phyloP scores from a whole-genome alignment of 2,888 invertebrate species.

The Morpho deidamia region DNA sequence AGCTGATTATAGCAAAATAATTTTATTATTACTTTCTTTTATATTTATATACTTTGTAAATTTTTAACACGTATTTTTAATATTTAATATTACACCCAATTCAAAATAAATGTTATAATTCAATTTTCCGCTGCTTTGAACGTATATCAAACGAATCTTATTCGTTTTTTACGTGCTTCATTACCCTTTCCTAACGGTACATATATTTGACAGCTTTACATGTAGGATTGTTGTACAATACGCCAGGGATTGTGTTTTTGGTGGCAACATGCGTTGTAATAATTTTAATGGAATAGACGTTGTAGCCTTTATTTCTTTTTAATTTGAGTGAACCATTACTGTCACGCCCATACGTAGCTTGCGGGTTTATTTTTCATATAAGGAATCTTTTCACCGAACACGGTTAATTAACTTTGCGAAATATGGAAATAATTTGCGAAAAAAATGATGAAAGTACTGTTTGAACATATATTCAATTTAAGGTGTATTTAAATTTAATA shows the following conservation, averaged over 20 bases:
- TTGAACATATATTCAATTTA: too few relatives aligned
- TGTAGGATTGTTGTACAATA: constrained; percentile 17
- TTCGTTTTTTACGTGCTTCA: neutral
- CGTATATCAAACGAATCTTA: too few relatives aligned
- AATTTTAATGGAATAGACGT: constrained; percentile 22
- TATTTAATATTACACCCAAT: too few relatives aligned
- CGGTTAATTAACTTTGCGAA: constrained; percentile 5
- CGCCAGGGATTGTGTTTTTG: constrained; percentile 16
- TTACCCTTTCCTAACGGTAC: neutral
- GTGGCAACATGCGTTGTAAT: constrained; percentile 21
- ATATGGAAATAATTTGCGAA: neutral
- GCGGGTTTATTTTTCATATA: constrained; percentile 6
- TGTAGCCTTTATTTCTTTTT: constrained; percentile 24
- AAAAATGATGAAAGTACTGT: too few relatives aligned
- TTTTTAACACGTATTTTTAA: too few relatives aligned
- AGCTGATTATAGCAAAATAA: too few relatives aligned
- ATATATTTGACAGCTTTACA: constrained; percentile 14
- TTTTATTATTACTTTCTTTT: too few relatives aligned
- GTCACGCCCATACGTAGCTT: constrained; percentile 19
- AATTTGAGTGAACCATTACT: constrained; percentile 21
- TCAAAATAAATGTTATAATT: too few relatives aligned
- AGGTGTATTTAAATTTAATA: too few relatives aligned
- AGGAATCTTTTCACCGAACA: constrained; percentile 10
- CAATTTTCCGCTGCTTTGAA: too few relatives aligned
- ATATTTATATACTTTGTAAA: too few relatives aligned